phyloP scores from a whole-genome alignment of 1,140 invertebrate species.

The Diprion similis region DNA sequence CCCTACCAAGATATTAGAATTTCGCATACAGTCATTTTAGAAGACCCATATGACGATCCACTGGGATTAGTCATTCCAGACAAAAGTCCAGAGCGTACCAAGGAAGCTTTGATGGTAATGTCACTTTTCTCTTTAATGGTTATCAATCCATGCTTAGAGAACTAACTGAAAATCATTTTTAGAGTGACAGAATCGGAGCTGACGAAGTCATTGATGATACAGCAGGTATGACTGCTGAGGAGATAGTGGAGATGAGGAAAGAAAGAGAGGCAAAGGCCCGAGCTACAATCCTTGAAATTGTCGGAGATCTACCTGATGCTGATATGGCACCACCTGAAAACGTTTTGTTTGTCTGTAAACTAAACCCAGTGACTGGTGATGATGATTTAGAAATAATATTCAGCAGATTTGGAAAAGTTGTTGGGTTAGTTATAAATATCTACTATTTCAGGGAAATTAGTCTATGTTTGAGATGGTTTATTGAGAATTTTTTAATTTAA shows the following conservation, averaged over 20 bases:
- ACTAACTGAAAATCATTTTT: conserved; percentile 41
- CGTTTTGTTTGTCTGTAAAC: conserved; percentile 98
- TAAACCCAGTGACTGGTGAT: conserved; percentile 99
- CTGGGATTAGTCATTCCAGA: conserved; percentile 77
- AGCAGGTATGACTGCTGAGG: conserved; percentile 80
- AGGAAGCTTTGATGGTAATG: conserved; percentile 74
- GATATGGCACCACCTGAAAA: conserved; percentile 99
- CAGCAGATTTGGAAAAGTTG: conserved; percentile 93
- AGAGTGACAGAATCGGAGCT: conserved; percentile 89
- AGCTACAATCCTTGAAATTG: conserved; percentile 98
- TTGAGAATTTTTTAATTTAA: background rate
- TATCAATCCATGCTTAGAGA: background rate
- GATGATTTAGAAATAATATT: conserved; percentile 99
- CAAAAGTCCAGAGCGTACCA: conserved; percentile 86
- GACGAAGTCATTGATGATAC: conserved; percentile 96
- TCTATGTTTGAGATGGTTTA: background rate
- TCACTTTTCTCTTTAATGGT: conserved; percentile 20
- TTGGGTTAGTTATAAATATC: conserved; percentile 61
- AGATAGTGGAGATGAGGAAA: conserved; percentile 88
- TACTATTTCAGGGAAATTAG: conserved; percentile 13
- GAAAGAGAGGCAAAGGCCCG: conserved; percentile 94
- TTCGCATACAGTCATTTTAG: conserved; percentile 94
- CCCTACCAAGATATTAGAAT: conserved; percentile 98
- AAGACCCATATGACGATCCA: conserved; percentile 96
- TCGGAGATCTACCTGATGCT: conserved; percentile 96